Percentiles rank a stretch among this genome's conserved stretches.
These are phyloP conservation scores for Pantelozetes paolii DNA, from an alignment of 2,888 invertebrate genomes.

Conservation along the genomic window DNA sequence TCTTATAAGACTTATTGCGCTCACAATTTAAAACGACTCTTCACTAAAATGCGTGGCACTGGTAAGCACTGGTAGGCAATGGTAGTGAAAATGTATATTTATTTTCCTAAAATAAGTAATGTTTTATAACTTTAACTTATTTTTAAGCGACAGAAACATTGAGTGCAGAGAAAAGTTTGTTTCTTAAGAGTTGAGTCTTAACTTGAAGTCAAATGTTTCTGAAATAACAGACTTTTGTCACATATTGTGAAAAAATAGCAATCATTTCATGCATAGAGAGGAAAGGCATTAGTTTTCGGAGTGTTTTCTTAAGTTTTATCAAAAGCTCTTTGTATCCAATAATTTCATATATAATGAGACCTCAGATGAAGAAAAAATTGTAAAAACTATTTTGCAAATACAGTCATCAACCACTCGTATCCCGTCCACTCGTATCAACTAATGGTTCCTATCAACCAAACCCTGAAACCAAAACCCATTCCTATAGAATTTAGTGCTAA, in stretches of 20 bases:
- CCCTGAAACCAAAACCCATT: too few relatives aligned
- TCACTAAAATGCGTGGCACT: background rate
- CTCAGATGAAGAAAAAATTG: conserved; percentile 18
- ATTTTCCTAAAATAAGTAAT: background rate
- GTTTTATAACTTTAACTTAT: conserved; percentile 15
- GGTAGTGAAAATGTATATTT: background rate
- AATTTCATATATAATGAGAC: background rate
- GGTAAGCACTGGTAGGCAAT: background rate
- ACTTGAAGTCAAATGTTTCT: background rate
- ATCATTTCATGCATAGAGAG: background rate
- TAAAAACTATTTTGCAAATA: too few relatives aligned
- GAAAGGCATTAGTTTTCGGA: background rate
- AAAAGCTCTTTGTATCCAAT: conserved; percentile 12
- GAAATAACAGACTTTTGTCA: background rate
- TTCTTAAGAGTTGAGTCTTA: background rate
- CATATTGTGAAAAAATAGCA: background rate
- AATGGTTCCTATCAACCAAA: too few relatives aligned
- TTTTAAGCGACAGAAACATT: background rate
- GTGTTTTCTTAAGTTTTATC: background rate
- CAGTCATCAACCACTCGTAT: too few relatives aligned
- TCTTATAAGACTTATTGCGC: conserved; percentile 1
- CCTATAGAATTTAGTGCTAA: too few relatives aligned
- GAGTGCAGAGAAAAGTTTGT: background rate
- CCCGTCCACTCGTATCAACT: too few relatives aligned
- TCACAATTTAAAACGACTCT: background rate